A percentile compares a stretch with the other conserved stretches of the same genome.
Evolutionary conservation across 2,888 invertebrate genomes (phyloP).

Genomic region (Drosophila prolongata): DNA sequence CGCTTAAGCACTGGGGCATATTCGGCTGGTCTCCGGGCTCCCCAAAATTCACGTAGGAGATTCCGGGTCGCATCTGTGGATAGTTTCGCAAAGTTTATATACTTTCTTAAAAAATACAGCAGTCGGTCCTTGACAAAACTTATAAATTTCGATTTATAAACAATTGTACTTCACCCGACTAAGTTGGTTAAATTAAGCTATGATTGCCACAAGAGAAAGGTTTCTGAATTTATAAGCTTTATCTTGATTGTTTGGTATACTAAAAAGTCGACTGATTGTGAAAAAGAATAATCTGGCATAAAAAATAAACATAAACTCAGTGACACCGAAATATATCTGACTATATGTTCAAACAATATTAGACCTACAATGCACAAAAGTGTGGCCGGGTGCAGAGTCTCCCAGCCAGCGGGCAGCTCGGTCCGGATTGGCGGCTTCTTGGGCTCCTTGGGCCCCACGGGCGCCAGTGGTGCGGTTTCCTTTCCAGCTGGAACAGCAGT

Average conservation of each 20-base stretch:
- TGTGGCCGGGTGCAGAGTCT: slow-evolving; percentile 91
- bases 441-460: slow-evolving; percentile 65
- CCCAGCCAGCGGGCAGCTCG: slow-evolving; percentile 88
- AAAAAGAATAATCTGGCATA: too few relatives aligned
- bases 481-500: slow-evolving; percentile 46
- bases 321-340: not conserved
- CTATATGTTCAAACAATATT: not conserved
- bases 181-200: too few relatives aligned
- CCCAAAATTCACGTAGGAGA: slow-evolving; percentile 86
- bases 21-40: slow-evolving; percentile 88
- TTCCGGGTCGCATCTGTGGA: slow-evolving; percentile 88
- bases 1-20: slow-evolving; percentile 88
- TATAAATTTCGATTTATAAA: too few relatives aligned
- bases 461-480: slow-evolving; percentile 36
- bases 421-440: slow-evolving; percentile 84
- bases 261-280: too few relatives aligned
- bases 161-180: too few relatives aligned
- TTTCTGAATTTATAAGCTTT: too few relatives aligned
- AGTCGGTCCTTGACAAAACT: too few relatives aligned
- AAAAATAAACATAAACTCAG: too few relatives aligned
- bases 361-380: slow-evolving; percentile 85
- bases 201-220: too few relatives aligned
- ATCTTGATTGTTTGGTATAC: too few relatives aligned
- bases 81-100: too few relatives aligned
- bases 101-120: too few relatives aligned